Evolutionary conservation across 1,140 invertebrate species (phyloP).

Genomic region (Drosophila nannoptera): DNA sequence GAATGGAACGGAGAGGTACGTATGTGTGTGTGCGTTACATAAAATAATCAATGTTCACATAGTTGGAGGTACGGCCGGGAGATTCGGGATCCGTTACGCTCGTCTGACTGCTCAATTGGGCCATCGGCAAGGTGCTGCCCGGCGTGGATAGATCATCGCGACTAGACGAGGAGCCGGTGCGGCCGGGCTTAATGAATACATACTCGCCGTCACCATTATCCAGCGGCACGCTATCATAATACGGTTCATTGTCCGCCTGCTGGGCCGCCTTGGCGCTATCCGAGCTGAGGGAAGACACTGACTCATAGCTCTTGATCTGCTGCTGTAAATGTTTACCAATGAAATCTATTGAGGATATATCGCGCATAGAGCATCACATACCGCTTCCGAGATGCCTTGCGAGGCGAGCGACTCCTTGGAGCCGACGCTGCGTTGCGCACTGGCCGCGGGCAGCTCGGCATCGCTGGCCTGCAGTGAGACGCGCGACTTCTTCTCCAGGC

Average conservation of each 20-base stretch:
- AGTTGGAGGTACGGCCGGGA: slow-evolving; percentile 88
- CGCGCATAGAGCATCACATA: no score
- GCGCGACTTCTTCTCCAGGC: slow-evolving; percentile 74
- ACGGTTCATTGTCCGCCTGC: slow-evolving; percentile 83
- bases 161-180: slow-evolving; percentile 81
- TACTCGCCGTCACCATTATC: slow-evolving; percentile 89
- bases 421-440: slow-evolving; percentile 53
- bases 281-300: slow-evolving; percentile 81
- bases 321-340: background rate
- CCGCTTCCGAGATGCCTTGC: slow-evolving; percentile 78
- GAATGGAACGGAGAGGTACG: slow-evolving; percentile 59
- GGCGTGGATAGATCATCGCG: slow-evolving; percentile 83
- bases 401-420: slow-evolving; percentile 77
- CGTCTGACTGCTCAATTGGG: slow-evolving; percentile 71
- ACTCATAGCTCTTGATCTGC: slow-evolving; percentile 83
- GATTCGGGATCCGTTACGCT: slow-evolving; percentile 84
- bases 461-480: slow-evolving; percentile 63
- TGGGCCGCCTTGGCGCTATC: slow-evolving; percentile 71
- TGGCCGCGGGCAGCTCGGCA: slow-evolving; percentile 35
- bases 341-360: no score
- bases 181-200: slow-evolving; percentile 86
- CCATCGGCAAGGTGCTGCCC: slow-evolving; percentile 81
- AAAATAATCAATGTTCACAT: slow-evolving; percentile 94
- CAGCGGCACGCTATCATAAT: slow-evolving; percentile 89
- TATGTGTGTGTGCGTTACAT: slow-evolving; percentile 81